A percentile compares a stretch with the other conserved stretches of the same genome.
Conservation (phyloP, 2,797 vertebrate species). For the Peromyscus attwateri region DNA sequence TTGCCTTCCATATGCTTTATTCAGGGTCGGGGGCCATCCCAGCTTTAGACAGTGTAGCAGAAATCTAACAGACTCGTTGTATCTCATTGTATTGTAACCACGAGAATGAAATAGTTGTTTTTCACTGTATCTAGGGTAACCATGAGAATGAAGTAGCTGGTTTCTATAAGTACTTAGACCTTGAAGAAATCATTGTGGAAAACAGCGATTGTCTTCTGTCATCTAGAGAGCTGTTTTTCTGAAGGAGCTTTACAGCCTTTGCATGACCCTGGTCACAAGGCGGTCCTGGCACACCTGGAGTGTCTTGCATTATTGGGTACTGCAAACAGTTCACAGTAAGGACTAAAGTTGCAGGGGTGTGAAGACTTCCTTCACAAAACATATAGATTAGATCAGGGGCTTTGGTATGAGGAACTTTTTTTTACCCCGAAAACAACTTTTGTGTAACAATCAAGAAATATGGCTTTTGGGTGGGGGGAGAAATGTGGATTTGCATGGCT, state of each 20-base stretch:
- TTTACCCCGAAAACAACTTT: not conserved
- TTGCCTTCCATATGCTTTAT: not conserved
- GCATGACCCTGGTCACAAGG: not conserved
- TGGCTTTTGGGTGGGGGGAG: not conserved
- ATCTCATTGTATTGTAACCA: not conserved
- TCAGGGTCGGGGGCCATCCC: no score
- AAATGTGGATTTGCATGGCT: not conserved
- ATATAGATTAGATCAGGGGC: not conserved
- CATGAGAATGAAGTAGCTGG: not conserved
- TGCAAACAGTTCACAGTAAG: not conserved
- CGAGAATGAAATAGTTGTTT: not conserved
- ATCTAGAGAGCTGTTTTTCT: not conserved
- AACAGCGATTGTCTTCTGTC: not conserved
- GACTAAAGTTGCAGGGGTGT: not conserved
- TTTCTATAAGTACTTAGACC: not conserved
- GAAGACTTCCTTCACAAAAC: not conserved
- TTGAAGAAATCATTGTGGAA: not conserved
- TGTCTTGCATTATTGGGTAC: not conserved
- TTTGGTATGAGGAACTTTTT: not conserved
- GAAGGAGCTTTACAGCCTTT: not conserved
- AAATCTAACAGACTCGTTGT: not conserved
- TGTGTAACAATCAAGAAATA: not conserved
- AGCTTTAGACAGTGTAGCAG: not conserved
- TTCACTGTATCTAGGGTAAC: not conserved
- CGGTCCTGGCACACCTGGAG: not conserved